Base-by-base conservation (phyloP, 2,797 vertebrate species). In the Cyprinodon diabolis region DNA sequence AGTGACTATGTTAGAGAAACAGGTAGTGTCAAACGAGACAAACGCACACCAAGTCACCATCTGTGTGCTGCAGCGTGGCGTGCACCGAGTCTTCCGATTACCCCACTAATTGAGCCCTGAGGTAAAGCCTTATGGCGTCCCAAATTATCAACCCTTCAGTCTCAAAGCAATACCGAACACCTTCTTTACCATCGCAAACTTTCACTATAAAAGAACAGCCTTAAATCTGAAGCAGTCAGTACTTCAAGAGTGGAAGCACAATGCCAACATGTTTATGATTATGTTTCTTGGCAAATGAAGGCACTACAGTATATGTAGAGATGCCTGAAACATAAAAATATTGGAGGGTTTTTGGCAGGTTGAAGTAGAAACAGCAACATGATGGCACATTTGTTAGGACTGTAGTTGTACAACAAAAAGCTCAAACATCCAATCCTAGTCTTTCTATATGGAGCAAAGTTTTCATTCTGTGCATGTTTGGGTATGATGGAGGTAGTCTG, bases 31-130 rank as follows among this genome's bases (percentile, higher is more conserved):
- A 78, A 70, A 78, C 37, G 68, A 86, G 71, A 88, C 60, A 80
- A 65, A 86, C 79, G 68, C 75, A 81, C 65, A 77, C 56, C 49
- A 77, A 84, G 87, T 75, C 65, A 78, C 88, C 86, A 89, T 90
- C 85, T 88, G 86, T 65, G 69, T 68, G 72, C 79, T 35, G 11
- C 70, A 80, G 72, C 8, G 45, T 75, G 72, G 48, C 55, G 71
- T 43, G 49, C n/a, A 1, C 13, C 2, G 43, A 55, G 68, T 88
- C 77, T 88, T 86, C 86, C 19, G 65, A 81, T 81, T 84, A 79
- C 85, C 76, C 74, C 72, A 23, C 8, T 86, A 78, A 85, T 73
- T 67, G 67, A 85, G 74, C 58, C 58, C 8, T 21, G 35, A n/a
- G 60, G 43, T 15, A 8, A 70, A 66, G 56, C 62, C 37, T 75